phyloP scores from a whole-genome alignment of 2,113 vertebrate genomes.

The Bubalus kerabau region DNA sequence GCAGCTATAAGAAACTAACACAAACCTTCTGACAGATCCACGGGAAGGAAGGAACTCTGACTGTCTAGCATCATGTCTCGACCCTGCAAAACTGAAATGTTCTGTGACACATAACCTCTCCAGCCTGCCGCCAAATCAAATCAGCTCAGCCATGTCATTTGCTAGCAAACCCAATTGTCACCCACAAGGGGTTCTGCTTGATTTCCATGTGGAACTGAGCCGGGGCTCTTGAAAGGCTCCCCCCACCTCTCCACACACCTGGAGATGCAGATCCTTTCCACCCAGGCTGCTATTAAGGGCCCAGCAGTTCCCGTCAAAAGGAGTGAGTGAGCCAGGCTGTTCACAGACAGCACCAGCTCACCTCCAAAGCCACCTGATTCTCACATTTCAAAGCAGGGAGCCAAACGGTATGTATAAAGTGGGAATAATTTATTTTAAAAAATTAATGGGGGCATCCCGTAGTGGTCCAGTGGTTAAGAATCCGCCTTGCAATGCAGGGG shows the following conservation, averaged over 20 bases:
- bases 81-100: neutral
- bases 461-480: neutral
- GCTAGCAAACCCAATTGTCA: neutral
- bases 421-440: neutral
- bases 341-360: neutral
- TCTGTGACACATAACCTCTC: neutral
- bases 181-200: neutral
- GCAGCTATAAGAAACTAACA: neutral
- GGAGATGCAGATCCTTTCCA: neutral
- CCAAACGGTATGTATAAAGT: neutral
- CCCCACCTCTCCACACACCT: neutral
- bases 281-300: neutral
- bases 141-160: neutral
- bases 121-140: conserved; percentile 34
- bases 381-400: conserved; percentile 1
- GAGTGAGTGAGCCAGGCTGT: neutral
- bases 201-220: neutral
- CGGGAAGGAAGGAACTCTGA: neutral
- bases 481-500: neutral
- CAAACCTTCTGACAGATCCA: neutral
- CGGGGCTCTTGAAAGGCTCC: neutral
- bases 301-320: neutral
- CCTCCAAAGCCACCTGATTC: neutral
- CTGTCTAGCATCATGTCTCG: neutral
- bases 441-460: neutral